Base-by-base conservation (phyloP, 92 coral and sea anemone genomes). In the Epizoanthus ramosus region DNA sequence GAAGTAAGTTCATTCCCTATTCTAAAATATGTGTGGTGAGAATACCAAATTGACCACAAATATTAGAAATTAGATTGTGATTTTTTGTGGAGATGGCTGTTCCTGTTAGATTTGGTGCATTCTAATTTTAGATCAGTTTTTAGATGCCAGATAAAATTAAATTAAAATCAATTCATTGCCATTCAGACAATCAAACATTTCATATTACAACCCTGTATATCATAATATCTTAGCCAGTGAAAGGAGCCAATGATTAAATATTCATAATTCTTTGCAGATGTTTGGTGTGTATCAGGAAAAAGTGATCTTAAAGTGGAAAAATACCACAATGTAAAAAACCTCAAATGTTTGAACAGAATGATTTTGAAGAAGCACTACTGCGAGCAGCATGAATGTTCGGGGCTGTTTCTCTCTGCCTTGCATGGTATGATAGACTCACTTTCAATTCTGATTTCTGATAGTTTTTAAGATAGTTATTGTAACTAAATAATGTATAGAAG, bases 231-330 rank as follows among this genome's bases (percentile, higher is more conserved):
- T 77, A 41, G 25, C 68, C 18, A 65, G 70, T 37, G 43, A 77
- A 57, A 56, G 57, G 24, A 65, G 57, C 56, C 37, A 23, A n/a
- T 23, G 39, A 61, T 77, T 60, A 77, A 77, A 60, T 77, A 77
- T 77, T 77, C 28, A 77, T 77, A 77, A 43, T 69, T 61, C 41
- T 57, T 69, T 22, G 82, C 82, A 77, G 82, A 54, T 77, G 81
- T 16, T 63, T 61, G 15, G 23, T 61, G 14, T 52, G 43, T 77
- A n/a, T 61, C 22, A 37, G 43, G 33, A 61, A 71, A 77, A 77
- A 39, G 59, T 77, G 60, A 43, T 77, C 70, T 10, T 57, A 77
- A 41, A 41, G 82, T 43, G 31, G 58, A 76, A 22, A 58, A 57
- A 77, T 37, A 41, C 68, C 69, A 35, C 61, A 75, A 58, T 76